Conservation (phyloP, 2,113 vertebrate species). For the Muntiacus reevesi region DNA sequence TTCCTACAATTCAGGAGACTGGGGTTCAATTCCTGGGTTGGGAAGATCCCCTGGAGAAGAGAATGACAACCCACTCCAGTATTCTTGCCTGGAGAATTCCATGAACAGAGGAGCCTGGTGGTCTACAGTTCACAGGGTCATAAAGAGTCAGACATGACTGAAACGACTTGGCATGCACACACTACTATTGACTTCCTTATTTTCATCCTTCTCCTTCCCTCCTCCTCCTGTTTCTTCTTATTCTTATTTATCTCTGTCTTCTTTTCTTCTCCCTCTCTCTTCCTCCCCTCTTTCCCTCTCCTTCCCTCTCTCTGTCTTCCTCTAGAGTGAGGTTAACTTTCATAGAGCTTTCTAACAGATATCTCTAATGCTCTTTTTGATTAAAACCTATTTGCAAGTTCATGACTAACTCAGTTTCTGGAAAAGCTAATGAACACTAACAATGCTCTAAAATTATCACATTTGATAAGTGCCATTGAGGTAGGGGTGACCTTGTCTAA, state of each 20-base stretch:
- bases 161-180: not conserved
- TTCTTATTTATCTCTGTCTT: not conserved
- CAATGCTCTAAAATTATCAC: not conserved
- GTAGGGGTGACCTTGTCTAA: not conserved
- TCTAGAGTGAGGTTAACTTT: not conserved
- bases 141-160: not conserved
- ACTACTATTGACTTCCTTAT: not conserved
- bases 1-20: not conserved
- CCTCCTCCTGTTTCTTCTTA: not conserved
- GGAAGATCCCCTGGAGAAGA: not conserved
- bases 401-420: not conserved
- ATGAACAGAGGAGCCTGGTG: not conserved
- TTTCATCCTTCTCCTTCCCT: not conserved
- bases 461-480: not conserved
- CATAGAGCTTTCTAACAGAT: not conserved
- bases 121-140: rapidly evolving
- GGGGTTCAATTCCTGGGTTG: not conserved
- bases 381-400: not conserved
- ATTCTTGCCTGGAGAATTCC: not conserved
- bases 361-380: not conserved
- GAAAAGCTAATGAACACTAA: not conserved
- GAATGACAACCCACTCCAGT: not conserved
- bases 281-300: rapidly evolving
- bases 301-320: rapidly evolving
- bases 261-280: not conserved